Percentiles rank a stretch among this genome's conserved stretches.
Evolutionary conservation across 2,797 vertebrate species (phyloP).

Genomic region (Glossophaga mutica): DNA sequence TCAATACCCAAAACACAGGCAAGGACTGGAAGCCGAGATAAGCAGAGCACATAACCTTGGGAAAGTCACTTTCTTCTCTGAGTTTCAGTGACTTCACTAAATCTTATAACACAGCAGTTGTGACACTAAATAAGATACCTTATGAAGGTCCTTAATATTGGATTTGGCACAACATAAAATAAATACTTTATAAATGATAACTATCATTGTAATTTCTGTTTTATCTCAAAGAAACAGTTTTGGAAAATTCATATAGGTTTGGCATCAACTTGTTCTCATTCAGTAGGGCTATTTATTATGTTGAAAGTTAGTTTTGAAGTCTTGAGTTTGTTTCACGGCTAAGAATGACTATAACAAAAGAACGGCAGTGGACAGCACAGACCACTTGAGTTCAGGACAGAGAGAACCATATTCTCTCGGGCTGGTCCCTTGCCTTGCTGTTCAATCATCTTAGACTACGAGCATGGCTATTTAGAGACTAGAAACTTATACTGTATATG

Average conservation of each 20-base stretch:
- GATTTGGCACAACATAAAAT: background rate
- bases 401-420: background rate
- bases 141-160: constrained; percentile 1
- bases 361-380: background rate
- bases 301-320: background rate
- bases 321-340: background rate
- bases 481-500: background rate
- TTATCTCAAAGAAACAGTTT: background rate
- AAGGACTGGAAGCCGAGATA: background rate
- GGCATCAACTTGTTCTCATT: background rate
- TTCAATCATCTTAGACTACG: background rate
- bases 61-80: background rate
- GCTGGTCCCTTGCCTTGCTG: background rate
- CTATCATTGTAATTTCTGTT: background rate
- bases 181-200: background rate
- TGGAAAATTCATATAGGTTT: background rate
- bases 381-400: background rate
- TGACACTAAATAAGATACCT: background rate
- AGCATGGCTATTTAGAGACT: background rate
- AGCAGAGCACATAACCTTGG: background rate
- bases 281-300: background rate
- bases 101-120: background rate
- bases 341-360: background rate
- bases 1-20: background rate
- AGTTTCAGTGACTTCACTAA: background rate